Percentiles rank a stretch among this genome's conserved stretches.
These are phyloP conservation scores for Chelon labrosus DNA, from an alignment of 2,797 vertebrate species.

Conservation along the genomic window DNA sequence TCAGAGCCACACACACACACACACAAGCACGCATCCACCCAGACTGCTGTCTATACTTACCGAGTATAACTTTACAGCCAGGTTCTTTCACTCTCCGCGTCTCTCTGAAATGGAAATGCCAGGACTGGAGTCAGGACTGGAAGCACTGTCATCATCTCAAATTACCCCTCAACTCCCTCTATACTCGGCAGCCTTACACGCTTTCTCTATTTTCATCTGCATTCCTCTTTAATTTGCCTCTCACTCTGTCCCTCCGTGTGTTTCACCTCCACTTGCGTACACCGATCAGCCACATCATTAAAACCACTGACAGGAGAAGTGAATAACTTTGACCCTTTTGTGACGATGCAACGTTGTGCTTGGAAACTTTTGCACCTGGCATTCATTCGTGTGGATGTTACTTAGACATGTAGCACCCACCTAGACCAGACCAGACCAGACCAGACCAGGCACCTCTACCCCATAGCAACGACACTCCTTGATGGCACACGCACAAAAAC, in stretches of 20 bases:
- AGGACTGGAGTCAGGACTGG: constrained; percentile 39
- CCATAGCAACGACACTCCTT: too few species aligned
- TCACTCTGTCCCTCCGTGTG: neutral
- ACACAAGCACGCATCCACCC: neutral
- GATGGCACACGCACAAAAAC: too few species aligned
- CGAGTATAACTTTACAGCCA: constrained; percentile 20
- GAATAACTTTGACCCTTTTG: too few species aligned
- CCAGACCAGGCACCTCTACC: too few species aligned
- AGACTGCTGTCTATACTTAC: constrained; percentile 18
- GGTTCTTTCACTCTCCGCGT: neutral
- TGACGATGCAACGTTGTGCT: too few species aligned
- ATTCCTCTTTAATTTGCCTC: constrained; percentile 43
- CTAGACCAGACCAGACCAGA: too few species aligned
- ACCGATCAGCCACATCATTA: too few species aligned
- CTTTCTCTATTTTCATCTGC: constrained; percentile 60
- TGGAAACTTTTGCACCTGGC: too few species aligned
- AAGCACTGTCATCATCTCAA: constrained; percentile 59
- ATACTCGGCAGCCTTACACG: constrained; percentile 9
- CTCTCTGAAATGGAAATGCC: constrained; percentile 44
- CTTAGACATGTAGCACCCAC: too few species aligned
- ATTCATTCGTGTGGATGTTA: too few species aligned
- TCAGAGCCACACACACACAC: neutral
- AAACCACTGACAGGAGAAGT: too few species aligned
- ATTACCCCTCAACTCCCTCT: constrained; percentile 44
- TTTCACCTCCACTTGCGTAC: too few species aligned